Evolutionary conservation across 92 coral and sea anemone genomes (phyloP), one percentile per base, ranked within the genome.

Genomic region (Epizoanthus illoricatus): DNA sequence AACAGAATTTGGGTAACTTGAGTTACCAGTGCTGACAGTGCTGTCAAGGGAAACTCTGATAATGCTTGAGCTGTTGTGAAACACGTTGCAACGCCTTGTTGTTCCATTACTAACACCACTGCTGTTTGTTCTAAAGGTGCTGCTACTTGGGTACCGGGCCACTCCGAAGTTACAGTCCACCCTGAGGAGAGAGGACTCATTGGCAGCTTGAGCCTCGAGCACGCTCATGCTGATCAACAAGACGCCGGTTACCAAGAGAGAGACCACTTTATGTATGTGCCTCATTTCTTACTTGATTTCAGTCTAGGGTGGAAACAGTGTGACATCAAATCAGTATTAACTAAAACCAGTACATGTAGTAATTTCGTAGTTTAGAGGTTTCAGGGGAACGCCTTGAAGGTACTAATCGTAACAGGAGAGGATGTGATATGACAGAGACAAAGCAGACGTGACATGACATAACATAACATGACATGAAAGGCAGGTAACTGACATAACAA

Each of bases 141-240:
- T 65, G 63, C 76, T 81, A 47, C 42, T 70, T 12, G 28, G 9
- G 36, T 81, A 74, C 49, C 58, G 39, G 10, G 85, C 21, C 5
- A 10, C 47, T 62, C 95, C 92, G 76, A 85, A 94, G 83, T 87
- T 92, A 86, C 91, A 94, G 7, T 40, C n/a, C 33, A 89, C 98
- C 47, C 84, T 56, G 47, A 70, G 71, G 73, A 18, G 85, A 69
- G 56, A 54, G 59, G 79, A 56, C 71, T 79, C 85, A 69, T 39
- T 57, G 67, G 20, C 73, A 28, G 61, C 87, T 36, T 41, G 20
- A n/a, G 42, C 72, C 8, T 65, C 70, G 21, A 2, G 42, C 17
- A 65, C 43, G 21, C 6, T 64, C 15, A 43, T 21, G 39, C 49
- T 36, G 21, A 68, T 39, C 23, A 41, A 39, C 52, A 52, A 68